Conservation (phyloP, 2,113 vertebrate genomes). For the Tetrao urogallus region DNA sequence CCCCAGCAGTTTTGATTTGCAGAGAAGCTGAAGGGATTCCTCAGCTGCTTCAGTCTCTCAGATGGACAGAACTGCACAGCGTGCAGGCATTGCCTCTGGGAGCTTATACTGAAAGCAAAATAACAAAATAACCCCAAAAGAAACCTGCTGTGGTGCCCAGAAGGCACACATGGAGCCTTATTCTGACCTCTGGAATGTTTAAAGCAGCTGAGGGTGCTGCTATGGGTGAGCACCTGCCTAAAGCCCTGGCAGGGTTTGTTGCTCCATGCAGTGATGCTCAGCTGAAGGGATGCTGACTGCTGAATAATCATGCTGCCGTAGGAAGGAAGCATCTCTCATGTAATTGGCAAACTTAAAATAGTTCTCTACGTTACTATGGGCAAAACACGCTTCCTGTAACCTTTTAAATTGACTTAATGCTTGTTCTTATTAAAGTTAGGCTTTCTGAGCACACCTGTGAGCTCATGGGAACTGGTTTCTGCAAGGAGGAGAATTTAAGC, state of each 20-base stretch:
- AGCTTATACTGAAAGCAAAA: not conserved
- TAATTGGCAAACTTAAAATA: conserved; percentile 1
- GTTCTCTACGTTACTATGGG: not conserved
- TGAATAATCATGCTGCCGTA: conserved; percentile 9
- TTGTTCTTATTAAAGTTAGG: not conserved
- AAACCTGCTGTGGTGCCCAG: not conserved
- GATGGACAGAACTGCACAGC: not conserved
- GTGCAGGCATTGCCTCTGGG: not conserved
- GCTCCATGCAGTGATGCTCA: not conserved
- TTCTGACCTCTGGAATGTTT: not conserved
- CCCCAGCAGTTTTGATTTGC: not conserved
- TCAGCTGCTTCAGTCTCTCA: not conserved
- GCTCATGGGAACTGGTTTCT: not conserved
- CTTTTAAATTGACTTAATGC: not conserved
- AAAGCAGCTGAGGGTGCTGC: not conserved
- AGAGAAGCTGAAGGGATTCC: not conserved
- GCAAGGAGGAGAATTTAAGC: not conserved
- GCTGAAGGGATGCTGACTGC: not conserved
- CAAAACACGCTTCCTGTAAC: not conserved
- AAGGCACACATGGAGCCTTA: not conserved
- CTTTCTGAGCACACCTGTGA: not conserved
- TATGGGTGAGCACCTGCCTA: not conserved
- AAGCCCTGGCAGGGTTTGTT: not conserved
- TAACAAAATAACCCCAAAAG: not conserved
- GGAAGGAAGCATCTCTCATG: not conserved